Evolutionary conservation across 1,140 invertebrate species (phyloP).

Genomic region (Hestina assimilis): DNA sequence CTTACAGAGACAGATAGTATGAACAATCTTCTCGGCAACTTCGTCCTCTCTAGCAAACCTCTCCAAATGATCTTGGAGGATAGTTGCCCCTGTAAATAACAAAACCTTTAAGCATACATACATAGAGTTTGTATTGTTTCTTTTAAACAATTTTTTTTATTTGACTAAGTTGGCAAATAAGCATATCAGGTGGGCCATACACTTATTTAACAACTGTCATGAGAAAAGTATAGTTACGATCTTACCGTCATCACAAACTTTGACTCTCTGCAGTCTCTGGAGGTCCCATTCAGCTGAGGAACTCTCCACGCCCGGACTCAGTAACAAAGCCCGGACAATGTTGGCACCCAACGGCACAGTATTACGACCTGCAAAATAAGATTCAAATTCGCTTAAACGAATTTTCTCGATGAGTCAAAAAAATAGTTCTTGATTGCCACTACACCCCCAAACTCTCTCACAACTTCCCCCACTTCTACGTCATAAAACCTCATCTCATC

Average conservation of each 20-base stretch:
- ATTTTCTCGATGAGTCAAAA: not conserved
- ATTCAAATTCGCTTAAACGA: not conserved
- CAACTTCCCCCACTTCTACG: too few relatives aligned
- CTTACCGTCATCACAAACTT: constrained; percentile 31
- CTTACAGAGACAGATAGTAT: constrained; percentile 53
- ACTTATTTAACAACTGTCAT: too few relatives aligned
- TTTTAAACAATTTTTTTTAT: too few relatives aligned
- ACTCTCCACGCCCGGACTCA: constrained; percentile 20
- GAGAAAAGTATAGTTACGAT: not conserved
- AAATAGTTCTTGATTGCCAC: too few relatives aligned
- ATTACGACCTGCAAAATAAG: constrained; percentile 31
- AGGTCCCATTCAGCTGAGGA: constrained; percentile 41
- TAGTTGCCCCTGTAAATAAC: constrained; percentile 39
- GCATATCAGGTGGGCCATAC: too few relatives aligned
- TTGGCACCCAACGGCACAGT: constrained; percentile 40
- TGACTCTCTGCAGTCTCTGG: constrained; percentile 29
- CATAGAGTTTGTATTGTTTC: too few relatives aligned
- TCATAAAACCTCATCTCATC: too few relatives aligned
- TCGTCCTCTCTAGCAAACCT: constrained; percentile 43
- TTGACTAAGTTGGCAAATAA: too few relatives aligned
- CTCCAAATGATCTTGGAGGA: constrained; percentile 53
- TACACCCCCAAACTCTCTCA: too few relatives aligned
- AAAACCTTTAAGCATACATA: too few relatives aligned
- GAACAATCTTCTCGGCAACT: constrained; percentile 41
- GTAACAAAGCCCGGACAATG: constrained; percentile 36